A percentile compares a stretch with the other conserved stretches of the same genome.
Evolutionary conservation across 2,797 vertebrate genomes (phyloP).

Genomic region (Falco cherrug): DNA sequence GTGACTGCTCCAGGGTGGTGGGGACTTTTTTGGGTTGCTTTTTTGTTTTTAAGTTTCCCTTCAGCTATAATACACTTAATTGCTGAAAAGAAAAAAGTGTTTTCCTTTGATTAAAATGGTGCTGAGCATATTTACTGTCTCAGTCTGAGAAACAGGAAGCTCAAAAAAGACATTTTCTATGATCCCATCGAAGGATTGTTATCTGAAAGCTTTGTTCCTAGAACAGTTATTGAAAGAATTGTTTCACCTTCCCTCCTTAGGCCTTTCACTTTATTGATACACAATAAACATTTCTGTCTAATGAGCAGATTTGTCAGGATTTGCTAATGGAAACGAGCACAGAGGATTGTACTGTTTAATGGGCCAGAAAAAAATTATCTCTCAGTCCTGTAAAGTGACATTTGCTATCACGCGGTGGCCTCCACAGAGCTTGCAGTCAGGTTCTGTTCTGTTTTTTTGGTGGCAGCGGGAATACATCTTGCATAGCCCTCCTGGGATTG

Average conservation of each 20-base stretch:
- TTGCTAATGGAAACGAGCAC: not conserved
- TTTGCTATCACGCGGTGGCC: not conserved
- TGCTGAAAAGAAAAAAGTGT: not conserved
- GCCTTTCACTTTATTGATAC: not conserved
- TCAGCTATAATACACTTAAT: conserved; percentile 3
- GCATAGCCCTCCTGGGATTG: not conserved
- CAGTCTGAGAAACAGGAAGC: not conserved
- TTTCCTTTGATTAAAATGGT: conserved; percentile 3
- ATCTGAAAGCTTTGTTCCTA: conserved; percentile 4
- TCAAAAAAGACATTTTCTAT: not conserved
- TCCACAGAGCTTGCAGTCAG: not conserved
- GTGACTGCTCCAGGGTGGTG: not conserved
- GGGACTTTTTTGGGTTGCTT: not conserved
- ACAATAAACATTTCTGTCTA: not conserved
- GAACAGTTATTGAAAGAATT: not conserved
- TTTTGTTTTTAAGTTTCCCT: not conserved
- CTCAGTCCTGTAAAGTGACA: not conserved
- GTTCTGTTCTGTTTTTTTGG: not conserved
- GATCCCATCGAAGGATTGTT: not conserved
- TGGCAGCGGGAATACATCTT: not conserved
- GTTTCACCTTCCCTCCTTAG: not conserved
- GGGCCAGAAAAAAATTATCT: not conserved
- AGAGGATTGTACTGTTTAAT: not conserved
- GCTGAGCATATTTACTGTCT: not conserved
- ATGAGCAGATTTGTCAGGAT: not conserved